These are phyloP conservation scores for Tenthredo notha DNA, from an alignment of 2,888 invertebrate species.

Conservation along the genomic window DNA sequence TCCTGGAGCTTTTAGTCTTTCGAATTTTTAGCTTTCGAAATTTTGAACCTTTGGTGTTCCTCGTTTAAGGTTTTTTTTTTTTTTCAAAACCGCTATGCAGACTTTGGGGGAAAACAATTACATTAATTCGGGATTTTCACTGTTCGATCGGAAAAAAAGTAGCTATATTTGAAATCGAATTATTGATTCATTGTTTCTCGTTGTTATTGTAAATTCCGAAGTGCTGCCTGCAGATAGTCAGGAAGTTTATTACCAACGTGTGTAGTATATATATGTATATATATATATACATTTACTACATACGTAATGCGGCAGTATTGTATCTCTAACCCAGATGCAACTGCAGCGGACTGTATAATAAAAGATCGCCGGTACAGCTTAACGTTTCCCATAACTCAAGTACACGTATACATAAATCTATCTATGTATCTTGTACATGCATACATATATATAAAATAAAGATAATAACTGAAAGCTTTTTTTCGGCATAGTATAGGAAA, in stretches of 20 bases:
- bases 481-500: background rate
- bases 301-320: background rate
- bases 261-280: background rate
- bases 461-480: slow-evolving; percentile 39
- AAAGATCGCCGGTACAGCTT: background rate
- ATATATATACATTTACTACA: background rate
- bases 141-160: too few species aligned
- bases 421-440: background rate
- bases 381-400: slow-evolving; percentile 15
- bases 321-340: slow-evolving; percentile 26
- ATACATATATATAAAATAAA: background rate
- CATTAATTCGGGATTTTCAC: too few species aligned
- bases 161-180: background rate
- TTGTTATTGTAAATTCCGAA: background rate
- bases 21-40: too few species aligned
- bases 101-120: too few species aligned
- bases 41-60: too few species aligned
- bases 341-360: background rate
- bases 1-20: too few species aligned
- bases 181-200: background rate
- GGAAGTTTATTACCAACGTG: background rate
- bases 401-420: background rate
- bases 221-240: background rate
- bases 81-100: too few species aligned
- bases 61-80: too few species aligned